Evolutionary conservation across 2,888 invertebrate genomes (phyloP), one percentile per base, ranked within the genome.

Genomic region (Phengaris alcon): DNA sequence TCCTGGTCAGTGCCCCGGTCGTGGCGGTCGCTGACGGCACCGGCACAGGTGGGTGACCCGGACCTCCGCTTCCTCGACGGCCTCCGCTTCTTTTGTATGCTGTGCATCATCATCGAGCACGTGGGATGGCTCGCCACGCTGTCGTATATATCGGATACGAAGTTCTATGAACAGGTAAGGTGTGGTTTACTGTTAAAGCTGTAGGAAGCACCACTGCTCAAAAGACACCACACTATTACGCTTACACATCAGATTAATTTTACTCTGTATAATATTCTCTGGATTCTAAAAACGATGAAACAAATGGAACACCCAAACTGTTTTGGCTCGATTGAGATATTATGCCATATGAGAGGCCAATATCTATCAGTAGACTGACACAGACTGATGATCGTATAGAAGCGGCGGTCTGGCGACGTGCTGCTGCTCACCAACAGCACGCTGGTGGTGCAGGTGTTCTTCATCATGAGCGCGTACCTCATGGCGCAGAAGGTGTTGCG

Each of bases 391-490:
- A 35, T 35, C 70, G 12, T 73, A 3, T 83, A 91, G 93, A 85
- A 83, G 13, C 89, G 91, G 0, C 84, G 84, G 13, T 84, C 83
- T 0, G 68, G 84, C 4, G 93, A 92, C 78, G 91, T 84, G 59
- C 84, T 90, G 79, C 82, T 92, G 78, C 85, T 92, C 83, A 86
- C 88, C 5, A 93, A 93, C 87, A 90, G 92, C 82, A 92, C 93
- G 68, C 86, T 93, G 82, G 87, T 92, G 82, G 93, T 93, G 81
- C 93, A 93, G 83, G 86, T 91, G 76, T 93, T 93, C 87, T 92
- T 93, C 85, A 82, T 91, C 57, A 90, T 93, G 91, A 88, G 92
- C 2, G 87, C 88, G 75, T 93, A 93, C 85, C 86, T 93, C 78
- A 86, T 93, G 77, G 90, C 92, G 2, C 88, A 91, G 84, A 93